Conservation (phyloP, 2,888 invertebrate genomes). For the Anarsia innoxiella region DNA sequence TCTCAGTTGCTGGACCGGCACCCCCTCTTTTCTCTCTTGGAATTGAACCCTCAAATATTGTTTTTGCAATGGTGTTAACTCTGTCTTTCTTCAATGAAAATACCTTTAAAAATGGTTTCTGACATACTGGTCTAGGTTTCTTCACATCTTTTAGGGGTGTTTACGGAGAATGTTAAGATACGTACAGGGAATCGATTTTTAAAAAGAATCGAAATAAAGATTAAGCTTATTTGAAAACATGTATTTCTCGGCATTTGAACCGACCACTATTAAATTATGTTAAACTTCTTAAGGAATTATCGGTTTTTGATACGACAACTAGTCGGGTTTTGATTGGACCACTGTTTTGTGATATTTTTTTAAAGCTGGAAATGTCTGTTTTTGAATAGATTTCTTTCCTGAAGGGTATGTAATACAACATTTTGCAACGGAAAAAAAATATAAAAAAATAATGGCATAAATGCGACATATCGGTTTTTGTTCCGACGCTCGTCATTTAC, state of each 20-base stretch:
- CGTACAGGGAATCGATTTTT: background rate
- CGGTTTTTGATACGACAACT: background rate
- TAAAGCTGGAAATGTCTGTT: too few species aligned
- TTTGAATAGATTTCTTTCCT: background rate
- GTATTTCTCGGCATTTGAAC: background rate
- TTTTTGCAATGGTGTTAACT: slow-evolving; percentile 15
- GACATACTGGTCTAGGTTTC: background rate
- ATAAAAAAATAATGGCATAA: too few species aligned
- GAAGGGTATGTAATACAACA: background rate
- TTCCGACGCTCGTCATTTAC: too few species aligned
- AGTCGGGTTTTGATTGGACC: too few species aligned
- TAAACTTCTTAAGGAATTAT: background rate
- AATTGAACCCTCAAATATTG: slow-evolving; percentile 16
- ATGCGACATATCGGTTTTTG: too few species aligned
- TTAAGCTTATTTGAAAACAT: background rate
- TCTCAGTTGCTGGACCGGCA: slow-evolving; percentile 23
- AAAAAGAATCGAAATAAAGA: background rate
- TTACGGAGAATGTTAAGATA: background rate
- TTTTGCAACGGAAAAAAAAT: background rate
- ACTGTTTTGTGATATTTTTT: background rate
- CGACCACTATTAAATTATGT: background rate
- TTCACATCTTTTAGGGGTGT: background rate
- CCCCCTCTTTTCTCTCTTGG: slow-evolving; percentile 24
- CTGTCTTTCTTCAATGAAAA: slow-evolving; percentile 7
- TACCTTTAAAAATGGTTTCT: background rate